Percentiles rank a stretch among this genome's conserved stretches.
Evolutionary conservation across 2,113 vertebrate species (phyloP).

Genomic region (Actenoides lindsayi): DNA sequence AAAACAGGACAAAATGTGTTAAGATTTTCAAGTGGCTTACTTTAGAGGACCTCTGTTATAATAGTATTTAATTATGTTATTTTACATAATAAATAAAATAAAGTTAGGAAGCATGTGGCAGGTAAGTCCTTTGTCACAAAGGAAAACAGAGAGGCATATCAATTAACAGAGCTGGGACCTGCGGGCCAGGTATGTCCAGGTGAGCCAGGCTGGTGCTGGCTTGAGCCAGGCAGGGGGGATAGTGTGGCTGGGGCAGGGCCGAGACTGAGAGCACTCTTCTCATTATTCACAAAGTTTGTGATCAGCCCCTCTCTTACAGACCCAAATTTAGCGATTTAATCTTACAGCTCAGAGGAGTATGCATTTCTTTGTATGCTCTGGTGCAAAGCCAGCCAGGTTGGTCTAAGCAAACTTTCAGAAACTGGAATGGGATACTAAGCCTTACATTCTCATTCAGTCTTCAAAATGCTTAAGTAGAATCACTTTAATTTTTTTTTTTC

Average conservation of each 20-base stretch:
- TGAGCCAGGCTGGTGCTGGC: not conserved
- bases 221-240: not conserved
- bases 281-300: not conserved
- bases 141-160: not conserved
- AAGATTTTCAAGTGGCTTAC: not conserved
- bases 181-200: fast-evolving
- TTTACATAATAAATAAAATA: not conserved
- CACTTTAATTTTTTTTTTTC: not conserved
- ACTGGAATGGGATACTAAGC: not conserved
- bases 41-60: not conserved
- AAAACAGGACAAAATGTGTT: not conserved
- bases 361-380: not conserved
- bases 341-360: not conserved
- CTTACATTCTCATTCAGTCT: not conserved
- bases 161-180: not conserved
- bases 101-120: not conserved
- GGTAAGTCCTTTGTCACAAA: not conserved
- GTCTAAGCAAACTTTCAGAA: not conserved
- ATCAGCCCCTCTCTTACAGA: not conserved
- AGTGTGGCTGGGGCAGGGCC: not conserved
- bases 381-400: not conserved
- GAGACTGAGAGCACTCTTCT: not conserved
- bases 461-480: not conserved
- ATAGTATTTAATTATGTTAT: too few relatives aligned
- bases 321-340: not conserved